Evolutionary conservation across 2,888 invertebrate species (phyloP), one percentile per base, ranked within the genome.

Genomic region (Drosophila incognita): DNA sequence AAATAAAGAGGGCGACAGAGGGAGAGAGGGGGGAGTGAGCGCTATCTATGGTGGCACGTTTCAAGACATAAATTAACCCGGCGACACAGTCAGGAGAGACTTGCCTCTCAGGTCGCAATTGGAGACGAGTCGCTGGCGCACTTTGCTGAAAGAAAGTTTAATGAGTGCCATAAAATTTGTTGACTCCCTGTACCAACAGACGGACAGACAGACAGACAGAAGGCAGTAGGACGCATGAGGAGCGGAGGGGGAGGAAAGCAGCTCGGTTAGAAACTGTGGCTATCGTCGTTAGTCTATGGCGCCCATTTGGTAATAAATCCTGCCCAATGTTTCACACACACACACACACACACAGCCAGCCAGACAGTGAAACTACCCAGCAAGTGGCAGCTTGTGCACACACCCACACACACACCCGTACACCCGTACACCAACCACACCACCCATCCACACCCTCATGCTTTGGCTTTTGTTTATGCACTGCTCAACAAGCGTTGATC

Each of bases 101-200:
- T 46, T 24, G n/a, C 42, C 31, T 10, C 35, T 64, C 57, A 57
- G 58, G 59, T 70, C 56, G 58, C 24, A 59, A 76, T 51, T 62
- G 54, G 40, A 71, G 68, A 66, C 64, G 74, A 83, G 74, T 77
- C 35, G 63, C 58, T 76, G 56, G 53, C 71, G 66, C 67, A 72
- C 54, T 70, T 64, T 83, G 88, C 86, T 86, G 87, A 88, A 86
- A 86, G 85, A 88, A 86, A 86, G 87, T 88, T 88, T 86, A 86
- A 86, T 86, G 89, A 87, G 89, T 80, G 83, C 84, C 87, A 86
- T 86, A 86, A 88, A 85, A 88, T 88, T 86, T 85, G 85, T 85
- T 85, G 87, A 88, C 87, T 85, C 86, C 81, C 57, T 73, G 70
- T 53, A 51, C 64, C 67, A 67, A 76, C 59, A 71, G 64, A 36